Base-by-base conservation (phyloP, 1,140 invertebrate species). In the Drosophila eugracilis region DNA sequence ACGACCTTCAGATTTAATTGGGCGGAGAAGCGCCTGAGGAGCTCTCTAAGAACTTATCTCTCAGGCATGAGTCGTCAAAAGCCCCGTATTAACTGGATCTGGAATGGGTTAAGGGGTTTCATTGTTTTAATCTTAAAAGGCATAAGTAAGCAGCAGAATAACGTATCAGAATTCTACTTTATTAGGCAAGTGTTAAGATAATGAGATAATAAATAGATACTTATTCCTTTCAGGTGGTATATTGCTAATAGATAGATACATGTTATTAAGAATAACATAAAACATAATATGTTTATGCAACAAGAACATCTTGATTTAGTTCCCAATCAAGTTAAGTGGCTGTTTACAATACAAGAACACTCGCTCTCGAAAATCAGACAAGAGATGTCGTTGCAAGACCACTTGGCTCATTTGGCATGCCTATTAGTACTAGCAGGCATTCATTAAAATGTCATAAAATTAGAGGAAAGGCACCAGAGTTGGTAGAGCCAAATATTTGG, bases 371-470 rank as follows among this genome's bases (percentile, higher is more conserved):
- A 44, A 34, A 59, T 7, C 21, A 24, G 17, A 34, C 22, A 32
- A 10, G 28, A 63, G 17, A 34, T 63, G 21, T 44, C 50, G 10
- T 39, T 39, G n/a, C 54, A 21, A 45, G 14, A 63, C 39, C n/a
- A 17, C 22, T 47, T 47, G 55, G 22, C 30, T 37, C 19, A 65
- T 47, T 60, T 42, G 19, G 37, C 36, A 21, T 26, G 59, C 45
- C 59, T 69, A 69, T 55, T 47, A 45, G 41, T 39, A 9, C 7
- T 2, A 28, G 41, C 24, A 32, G 24, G 45, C 41, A 42, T 67
- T 69, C 62, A 70, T 70, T 70, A 69, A 69, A 70, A 55, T 70
- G 41, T 69, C 48, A 70, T 70, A 55, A 69, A 70, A 70, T 41
- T 47, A 55, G 41, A 37, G 24, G 36, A 21, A 53, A 45, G 37